Conservation (phyloP, 2,113 vertebrate species). For the Scatophagus argus region DNA sequence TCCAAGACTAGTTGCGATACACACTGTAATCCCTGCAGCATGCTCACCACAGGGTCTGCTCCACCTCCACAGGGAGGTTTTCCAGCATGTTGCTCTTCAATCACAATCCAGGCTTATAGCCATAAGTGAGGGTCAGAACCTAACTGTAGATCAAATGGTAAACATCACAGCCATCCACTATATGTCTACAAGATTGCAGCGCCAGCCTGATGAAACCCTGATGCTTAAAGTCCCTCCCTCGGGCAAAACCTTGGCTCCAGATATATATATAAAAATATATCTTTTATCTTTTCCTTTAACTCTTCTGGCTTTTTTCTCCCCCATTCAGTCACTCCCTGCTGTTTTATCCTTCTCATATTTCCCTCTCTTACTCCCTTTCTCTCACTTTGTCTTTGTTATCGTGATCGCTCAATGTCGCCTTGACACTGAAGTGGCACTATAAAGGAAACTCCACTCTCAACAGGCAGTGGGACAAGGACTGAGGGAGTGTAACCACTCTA, state of each 20-base stretch:
- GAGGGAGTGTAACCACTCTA: constrained; percentile 22
- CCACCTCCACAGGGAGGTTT: constrained; percentile 3
- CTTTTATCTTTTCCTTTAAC: background rate
- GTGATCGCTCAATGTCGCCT: constrained; percentile 32
- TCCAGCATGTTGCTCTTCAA: constrained; percentile 15
- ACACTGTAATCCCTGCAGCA: constrained; percentile 43
- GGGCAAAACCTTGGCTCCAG: constrained; percentile 5
- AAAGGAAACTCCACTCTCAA: constrained; percentile 38
- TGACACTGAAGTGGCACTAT: constrained; percentile 40
- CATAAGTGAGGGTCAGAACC: constrained; percentile 1
- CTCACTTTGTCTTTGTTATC: constrained; percentile 36
- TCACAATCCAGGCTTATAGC: constrained; percentile 1
- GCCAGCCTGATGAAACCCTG: background rate
- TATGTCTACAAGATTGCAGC: background rate
- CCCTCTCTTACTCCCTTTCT: background rate
- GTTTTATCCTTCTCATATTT: constrained; percentile 7
- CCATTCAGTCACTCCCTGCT: background rate
- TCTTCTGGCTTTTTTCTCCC: background rate
- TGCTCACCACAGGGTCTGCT: constrained; percentile 21
- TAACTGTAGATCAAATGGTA: constrained; percentile 4
- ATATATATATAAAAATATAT: background rate
- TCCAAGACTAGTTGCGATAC: constrained; percentile 11
- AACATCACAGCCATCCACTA: background rate
- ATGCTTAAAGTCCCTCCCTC: background rate
- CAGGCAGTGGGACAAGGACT: background rate